Evolutionary conservation across 1,140 invertebrate species (phyloP).

Genomic region (Zaprionus tsacasi): DNA sequence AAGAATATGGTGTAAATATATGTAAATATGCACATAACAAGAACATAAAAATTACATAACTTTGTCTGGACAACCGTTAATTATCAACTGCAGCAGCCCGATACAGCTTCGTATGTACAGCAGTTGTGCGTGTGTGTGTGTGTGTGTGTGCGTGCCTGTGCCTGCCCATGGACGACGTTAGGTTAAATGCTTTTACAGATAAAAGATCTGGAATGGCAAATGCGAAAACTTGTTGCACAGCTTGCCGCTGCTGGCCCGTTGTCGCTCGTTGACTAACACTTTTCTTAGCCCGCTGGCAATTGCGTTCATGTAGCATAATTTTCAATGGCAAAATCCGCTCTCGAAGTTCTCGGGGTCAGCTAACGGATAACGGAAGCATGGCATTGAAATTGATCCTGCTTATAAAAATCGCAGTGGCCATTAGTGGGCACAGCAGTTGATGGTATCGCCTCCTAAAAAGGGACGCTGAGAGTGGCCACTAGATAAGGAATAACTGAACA

Average conservation of each 20-base stretch:
- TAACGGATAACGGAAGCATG: conserved; percentile 70
- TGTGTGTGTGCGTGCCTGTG: conserved; percentile 34
- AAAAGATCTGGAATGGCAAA: conserved; percentile 63
- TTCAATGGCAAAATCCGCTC: conserved; percentile 75
- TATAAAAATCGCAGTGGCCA: conserved; percentile 53
- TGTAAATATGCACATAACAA: neutral
- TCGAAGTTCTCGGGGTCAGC: conserved; percentile 68
- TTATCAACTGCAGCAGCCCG: neutral
- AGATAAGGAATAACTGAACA: neutral
- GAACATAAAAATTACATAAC: conserved; percentile 11
- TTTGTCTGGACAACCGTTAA: conserved; percentile 8
- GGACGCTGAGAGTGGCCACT: neutral
- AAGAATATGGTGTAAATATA: conserved; percentile 3
- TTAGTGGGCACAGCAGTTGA: conserved; percentile 1
- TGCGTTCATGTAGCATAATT: conserved; percentile 66
- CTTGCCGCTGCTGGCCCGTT: conserved; percentile 35
- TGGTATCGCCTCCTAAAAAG: neutral
- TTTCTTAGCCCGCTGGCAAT: conserved; percentile 65
- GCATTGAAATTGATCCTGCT: conserved; percentile 72
- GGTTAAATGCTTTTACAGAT: conserved; percentile 49
- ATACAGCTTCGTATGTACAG: neutral
- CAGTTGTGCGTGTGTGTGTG: neutral
- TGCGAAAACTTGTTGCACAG: conserved; percentile 38
- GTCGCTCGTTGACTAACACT: conserved; percentile 65
- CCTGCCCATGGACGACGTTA: conserved; percentile 32